Base-by-base conservation (phyloP, 1,140 invertebrate species). In the Drosophila tani region DNA sequence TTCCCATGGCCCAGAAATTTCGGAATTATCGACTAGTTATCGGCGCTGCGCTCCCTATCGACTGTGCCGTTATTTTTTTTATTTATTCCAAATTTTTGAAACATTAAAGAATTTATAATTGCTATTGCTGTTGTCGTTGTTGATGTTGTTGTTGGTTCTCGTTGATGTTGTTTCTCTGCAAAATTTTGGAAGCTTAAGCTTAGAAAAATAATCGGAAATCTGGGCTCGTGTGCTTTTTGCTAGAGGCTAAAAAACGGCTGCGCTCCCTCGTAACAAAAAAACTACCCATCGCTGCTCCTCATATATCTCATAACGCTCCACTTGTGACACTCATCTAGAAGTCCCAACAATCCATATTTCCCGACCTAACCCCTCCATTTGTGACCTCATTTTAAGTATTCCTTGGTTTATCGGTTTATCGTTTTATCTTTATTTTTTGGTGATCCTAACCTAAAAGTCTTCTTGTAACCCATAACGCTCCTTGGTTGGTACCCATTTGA, bases 181-280 rank as follows among this genome's bases (percentile, higher is more conserved):
- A 21, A 32, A 38, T 9, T 38, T 69, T 38, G 47, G 21, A 59
- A 35, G 41, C 24, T 66, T 38, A 32, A 27, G 12, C 43, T 63
- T 49, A 43, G 40, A 32, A 21, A 15, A 17, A 29, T n/a, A 21
- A 46, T 6, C 12, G 21, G 38, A 24, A 50, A 17, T 38, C 19
- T 14, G 2, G 40, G 47, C 29, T 53, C 19, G 35, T 66, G 64
- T 68, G 63, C 49, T 67, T 67, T 70, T 53, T 70, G 67, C 67
- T 53, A 69, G 29, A 69, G 40, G 29, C 47, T 29, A 17, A 35
- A 41, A 64, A 50, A 27, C 19, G 35, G 19, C 32, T 60, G 55
- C 63, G 55, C 63, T 65, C 17, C 55, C 38, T 17, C 6, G 9
- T 15, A 15, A 57, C 19, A 11, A 29, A 11, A 19, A 8, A 11